Percentiles rank a stretch among this genome's conserved stretches.
phyloP scores from a whole-genome alignment of 2,888 invertebrate genomes.

The Nemotelus pantherinus region DNA sequence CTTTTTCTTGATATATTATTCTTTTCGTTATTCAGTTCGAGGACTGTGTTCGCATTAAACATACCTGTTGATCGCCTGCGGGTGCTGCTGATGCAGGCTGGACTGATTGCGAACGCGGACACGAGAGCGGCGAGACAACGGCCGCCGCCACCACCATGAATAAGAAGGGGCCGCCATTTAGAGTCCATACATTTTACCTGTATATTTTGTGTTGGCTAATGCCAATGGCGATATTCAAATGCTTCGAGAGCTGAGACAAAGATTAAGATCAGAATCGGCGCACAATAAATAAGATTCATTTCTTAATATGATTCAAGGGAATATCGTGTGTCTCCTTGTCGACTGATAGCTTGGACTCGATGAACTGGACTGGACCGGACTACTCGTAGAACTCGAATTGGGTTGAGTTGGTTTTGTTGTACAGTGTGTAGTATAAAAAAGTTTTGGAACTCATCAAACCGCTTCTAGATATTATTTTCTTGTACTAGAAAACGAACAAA shows the following conservation, averaged over 20 bases:
- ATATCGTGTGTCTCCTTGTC: constrained; percentile 13
- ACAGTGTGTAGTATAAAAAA: no score
- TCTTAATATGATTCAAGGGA: constrained; percentile 42
- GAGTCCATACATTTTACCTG: background rate
- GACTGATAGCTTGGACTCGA: background rate
- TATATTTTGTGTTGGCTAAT: constrained; percentile 13
- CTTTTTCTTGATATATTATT: background rate
- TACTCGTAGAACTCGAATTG: no score
- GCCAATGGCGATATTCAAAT: constrained; percentile 21
- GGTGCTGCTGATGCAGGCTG: background rate
- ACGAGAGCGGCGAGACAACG: background rate
- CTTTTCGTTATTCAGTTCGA: no score
- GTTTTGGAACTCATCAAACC: no score
- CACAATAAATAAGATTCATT: constrained; percentile 43
- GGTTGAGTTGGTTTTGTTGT: no score
- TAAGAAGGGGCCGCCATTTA: background rate
- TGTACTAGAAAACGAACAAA: no score
- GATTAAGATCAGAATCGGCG: constrained; percentile 34
- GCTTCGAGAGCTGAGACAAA: constrained; percentile 29
- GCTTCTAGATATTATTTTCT: no score
- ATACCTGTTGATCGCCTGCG: constrained; percentile 15
- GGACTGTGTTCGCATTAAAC: background rate
- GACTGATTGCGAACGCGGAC: background rate
- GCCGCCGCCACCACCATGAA: background rate
- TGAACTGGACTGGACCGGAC: background rate